Conservation (phyloP, 2,113 vertebrate species). For the Corapipo altera region DNA sequence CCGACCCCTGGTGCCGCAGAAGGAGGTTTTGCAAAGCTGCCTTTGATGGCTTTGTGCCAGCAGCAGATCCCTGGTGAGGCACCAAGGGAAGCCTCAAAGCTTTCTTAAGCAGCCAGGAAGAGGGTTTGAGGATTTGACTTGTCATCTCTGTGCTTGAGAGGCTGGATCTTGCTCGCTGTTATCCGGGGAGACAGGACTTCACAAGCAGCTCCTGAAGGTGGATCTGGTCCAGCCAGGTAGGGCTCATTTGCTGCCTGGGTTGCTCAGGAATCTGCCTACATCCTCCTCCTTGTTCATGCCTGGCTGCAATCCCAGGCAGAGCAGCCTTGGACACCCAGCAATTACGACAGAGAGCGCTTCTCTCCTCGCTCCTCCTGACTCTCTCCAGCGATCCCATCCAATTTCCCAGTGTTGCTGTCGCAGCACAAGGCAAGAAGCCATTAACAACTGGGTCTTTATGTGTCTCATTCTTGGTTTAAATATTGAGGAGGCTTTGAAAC, state of each 20-base stretch:
- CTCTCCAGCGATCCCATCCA: not conserved
- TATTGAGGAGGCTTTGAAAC: not conserved
- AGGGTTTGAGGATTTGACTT: not conserved
- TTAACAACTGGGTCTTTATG: not conserved
- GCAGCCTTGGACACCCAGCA: not conserved
- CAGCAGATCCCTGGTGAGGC: not conserved
- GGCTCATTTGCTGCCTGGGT: not conserved
- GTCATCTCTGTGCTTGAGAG: not conserved
- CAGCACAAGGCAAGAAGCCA: not conserved
- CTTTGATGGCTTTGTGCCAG: not conserved
- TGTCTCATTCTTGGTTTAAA: not conserved
- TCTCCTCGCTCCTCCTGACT: not conserved
- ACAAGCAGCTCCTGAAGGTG: not conserved
- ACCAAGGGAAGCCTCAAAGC: not conserved
- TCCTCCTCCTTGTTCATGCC: not conserved
- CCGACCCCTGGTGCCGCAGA: accelerated
- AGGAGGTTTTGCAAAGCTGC: not conserved
- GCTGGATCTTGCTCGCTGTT: accelerated
- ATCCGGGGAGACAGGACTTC: not conserved
- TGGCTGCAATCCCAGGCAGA: not conserved
- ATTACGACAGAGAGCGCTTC: not conserved
- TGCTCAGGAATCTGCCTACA: not conserved
- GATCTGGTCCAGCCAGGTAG: not conserved
- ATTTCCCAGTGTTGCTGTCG: not conserved
- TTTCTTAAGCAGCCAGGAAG: not conserved